Percentiles rank a stretch among this genome's conserved stretches.
Conservation (phyloP, 2,888 invertebrate species). For the Hesperia comma region DNA sequence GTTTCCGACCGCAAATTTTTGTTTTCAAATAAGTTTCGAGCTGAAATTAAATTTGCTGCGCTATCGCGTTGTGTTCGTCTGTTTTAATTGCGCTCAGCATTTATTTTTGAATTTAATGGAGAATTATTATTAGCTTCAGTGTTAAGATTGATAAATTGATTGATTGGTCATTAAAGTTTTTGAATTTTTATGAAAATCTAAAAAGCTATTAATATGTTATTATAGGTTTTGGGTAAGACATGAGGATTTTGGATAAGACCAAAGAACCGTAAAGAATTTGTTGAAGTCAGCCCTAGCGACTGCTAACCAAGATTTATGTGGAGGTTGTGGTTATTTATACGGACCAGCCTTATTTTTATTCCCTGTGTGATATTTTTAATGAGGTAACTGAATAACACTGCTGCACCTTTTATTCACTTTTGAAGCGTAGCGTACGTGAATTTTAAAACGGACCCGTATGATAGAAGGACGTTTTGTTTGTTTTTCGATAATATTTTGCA, state of each 20-base stretch:
- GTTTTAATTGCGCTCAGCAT: slow-evolving; percentile 34
- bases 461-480: slow-evolving; percentile 53
- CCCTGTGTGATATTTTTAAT: slow-evolving; percentile 81
- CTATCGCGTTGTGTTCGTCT: slow-evolving; percentile 35
- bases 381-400: slow-evolving; percentile 71
- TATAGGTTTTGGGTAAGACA: background rate
- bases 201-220: background rate
- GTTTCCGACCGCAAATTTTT: slow-evolving; percentile 37
- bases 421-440: slow-evolving; percentile 64
- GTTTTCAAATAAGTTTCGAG: slow-evolving; percentile 38
- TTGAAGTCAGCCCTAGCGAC: slow-evolving; percentile 65
- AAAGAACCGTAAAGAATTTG: slow-evolving; percentile 8
- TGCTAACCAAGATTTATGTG: slow-evolving; percentile 79
- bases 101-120: slow-evolving; percentile 30
- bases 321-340: slow-evolving; percentile 77
- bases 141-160: slow-evolving; percentile 12
- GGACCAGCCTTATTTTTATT: slow-evolving; percentile 77
- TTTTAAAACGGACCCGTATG: slow-evolving; percentile 53
- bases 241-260: background rate
- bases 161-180: slow-evolving; percentile 23
- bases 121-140: slow-evolving; percentile 31
- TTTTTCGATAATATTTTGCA: slow-evolving; percentile 27
- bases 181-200: background rate
- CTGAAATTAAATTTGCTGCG: slow-evolving; percentile 37
- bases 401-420: slow-evolving; percentile 76